These are phyloP conservation scores for Mustela erminea DNA, from an alignment of 2,797 vertebrate species.

Conservation along the genomic window DNA sequence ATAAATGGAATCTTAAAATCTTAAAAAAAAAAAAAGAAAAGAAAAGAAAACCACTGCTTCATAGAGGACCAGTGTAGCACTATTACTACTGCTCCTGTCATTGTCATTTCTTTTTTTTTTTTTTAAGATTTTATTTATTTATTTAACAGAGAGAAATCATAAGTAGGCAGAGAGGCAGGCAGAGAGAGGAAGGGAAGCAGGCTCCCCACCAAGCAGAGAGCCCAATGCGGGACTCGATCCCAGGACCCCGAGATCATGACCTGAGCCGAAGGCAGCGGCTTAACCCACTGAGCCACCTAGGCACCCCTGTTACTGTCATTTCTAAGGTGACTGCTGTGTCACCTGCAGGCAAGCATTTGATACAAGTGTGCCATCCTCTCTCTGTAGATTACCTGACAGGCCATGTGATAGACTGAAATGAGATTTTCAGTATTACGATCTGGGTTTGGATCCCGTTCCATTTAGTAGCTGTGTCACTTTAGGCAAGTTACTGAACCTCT, in stretches of 20 bases:
- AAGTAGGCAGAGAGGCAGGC: no score
- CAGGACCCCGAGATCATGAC: no score
- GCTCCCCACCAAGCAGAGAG: no score
- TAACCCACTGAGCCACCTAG: no score
- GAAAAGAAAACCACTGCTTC: neutral
- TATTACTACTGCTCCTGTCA: neutral
- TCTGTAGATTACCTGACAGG: neutral
- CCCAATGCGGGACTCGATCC: no score
- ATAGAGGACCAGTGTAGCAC: neutral
- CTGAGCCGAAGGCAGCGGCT: no score
- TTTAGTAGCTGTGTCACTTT: neutral
- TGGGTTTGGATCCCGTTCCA: neutral
- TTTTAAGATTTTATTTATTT: no score
- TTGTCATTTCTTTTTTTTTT: neutral
- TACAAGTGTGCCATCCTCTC: neutral
- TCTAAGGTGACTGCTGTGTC: neutral
- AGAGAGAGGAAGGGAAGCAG: no score
- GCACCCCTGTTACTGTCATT: neutral
- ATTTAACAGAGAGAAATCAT: no score
- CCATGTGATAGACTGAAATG: neutral
- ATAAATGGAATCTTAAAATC: no score
- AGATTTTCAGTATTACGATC: neutral
- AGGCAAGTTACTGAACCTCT: neutral
- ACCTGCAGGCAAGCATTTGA: neutral
- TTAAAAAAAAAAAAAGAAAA: no score